These are phyloP conservation scores for Corythornis madagascariensis DNA, from an alignment of 2,113 vertebrate genomes.

Conservation along the genomic window DNA sequence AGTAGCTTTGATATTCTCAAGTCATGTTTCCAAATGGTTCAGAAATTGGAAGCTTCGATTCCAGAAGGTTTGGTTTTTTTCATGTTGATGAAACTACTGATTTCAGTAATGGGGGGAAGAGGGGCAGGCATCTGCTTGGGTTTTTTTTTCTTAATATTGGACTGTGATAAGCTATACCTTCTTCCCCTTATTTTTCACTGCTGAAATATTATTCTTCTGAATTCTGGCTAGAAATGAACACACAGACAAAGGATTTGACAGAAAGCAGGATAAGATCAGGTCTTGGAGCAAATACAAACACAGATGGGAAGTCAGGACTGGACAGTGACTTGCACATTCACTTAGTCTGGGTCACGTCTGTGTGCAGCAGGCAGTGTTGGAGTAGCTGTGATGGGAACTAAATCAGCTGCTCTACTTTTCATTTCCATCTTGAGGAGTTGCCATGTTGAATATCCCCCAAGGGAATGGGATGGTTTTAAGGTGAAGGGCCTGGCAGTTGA, in stretches of 20 bases:
- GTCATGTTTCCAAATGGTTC: neutral
- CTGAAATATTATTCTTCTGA: neutral
- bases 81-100: neutral
- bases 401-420: constrained; percentile 27
- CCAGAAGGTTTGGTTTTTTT: neutral
- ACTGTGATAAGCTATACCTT: neutral
- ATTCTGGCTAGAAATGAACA: neutral
- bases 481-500: constrained; percentile 1
- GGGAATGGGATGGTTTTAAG: neutral
- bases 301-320: neutral
- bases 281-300: neutral
- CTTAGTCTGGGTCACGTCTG: neutral
- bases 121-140: neutral
- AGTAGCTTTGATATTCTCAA: neutral
- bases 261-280: neutral
- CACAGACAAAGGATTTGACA: neutral
- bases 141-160: neutral
- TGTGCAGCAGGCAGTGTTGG: neutral
- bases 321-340: neutral
- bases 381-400: neutral
- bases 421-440: neutral
- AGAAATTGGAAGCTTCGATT: neutral
- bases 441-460: constrained; percentile 18
- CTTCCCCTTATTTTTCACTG: neutral
- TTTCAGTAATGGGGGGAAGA: neutral